Evolutionary conservation across 2,888 invertebrate species (phyloP), one percentile per base, ranked within the genome.

Genomic region (Gymnoscelis rufifasciata): DNA sequence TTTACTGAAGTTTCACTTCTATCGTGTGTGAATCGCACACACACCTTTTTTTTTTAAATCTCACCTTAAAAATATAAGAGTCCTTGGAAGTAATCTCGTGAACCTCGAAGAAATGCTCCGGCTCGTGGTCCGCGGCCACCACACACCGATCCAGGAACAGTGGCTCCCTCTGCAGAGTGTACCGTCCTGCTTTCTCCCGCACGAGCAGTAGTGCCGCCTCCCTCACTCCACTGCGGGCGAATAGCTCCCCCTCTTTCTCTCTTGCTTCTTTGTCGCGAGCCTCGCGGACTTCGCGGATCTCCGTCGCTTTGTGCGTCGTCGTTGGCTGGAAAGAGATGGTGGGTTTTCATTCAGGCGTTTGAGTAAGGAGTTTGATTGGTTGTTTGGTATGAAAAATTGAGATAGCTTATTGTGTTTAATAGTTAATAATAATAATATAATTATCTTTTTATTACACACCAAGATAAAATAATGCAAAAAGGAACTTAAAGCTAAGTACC

Each of bases 41-140:
- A n/a, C n/a, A n/a, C n/a, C n/a, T n/a, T n/a, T n/a, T 29, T 29
- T n/a, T 13, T n/a, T 2, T 8, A 6, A 7, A 5, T 23, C 44
- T 29, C 81, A 97, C 97, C 93, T 97, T 97, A 84, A 97, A 95
- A 80, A 97, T 94, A 83, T 94, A 96, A 46, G 97, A 95, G 78
- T 97, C 97, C 86, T 96, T 97, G 51, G 95, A 94, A 57, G 95
- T 93, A 57, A 96, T 92, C 86, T 97, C 97, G 83, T 97, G 96
- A 58, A 98, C 93, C 90, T 98, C 98, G 78, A 98, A 97, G 80
- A 96, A 96, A 78, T 97, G 97, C 74, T 96, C 95, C 75, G 94
- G 93, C 64, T 97, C 97, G 48, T 95, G 93, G 77, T 97, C 97
- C 41, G 95, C 94, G 43, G 94, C 94, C 46, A 98, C 94, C 56